Base-by-base conservation (phyloP, 2,797 vertebrate species). In the Siniperca undulata region DNA sequence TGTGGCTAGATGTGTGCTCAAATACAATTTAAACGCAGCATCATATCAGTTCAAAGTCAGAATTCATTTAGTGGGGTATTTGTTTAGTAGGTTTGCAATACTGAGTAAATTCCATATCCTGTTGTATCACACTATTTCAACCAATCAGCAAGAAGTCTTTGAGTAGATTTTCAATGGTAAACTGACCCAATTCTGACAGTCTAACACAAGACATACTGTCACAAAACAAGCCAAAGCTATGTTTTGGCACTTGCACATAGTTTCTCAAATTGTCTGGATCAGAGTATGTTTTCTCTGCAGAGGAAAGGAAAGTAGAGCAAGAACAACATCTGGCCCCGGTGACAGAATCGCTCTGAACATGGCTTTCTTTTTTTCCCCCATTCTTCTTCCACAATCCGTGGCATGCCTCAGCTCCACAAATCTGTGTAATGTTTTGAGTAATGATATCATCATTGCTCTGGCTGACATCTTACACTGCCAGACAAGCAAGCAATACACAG, bases 151-250 rank as follows among this genome's bases (percentile, higher is more conserved):
- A 70, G 73, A 78, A 70, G 52, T 40, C 80, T 89, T 81, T 87
- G 74, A 81, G 64, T 56, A 13, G 62, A 80, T 86, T 84, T 89
- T 89, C 72, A 81, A 83, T 78, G 62, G 78, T 74, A 87, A 91
- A 91, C 82, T 91, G 91, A 92, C 93, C 91, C 89, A 92, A 71
- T 94, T 94, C 91, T 91, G 86, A 90, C 89, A 93, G 82, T 88
- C 70, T 81, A 82, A 85, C 81, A 84, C 68, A 55, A 83, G 73
- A 87, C 84, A 84, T 36, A 83, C 74, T 83, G 87, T 89, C 86
- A 90, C 70, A 84, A 80, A 88, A 87, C 86, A 88, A 91, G 84
- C 77, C 83, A 80, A 80, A 88, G 84, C 82, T 64, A 36, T 82
- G 80, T 87, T 89, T 91, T 92, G 86, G 86, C 85, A 87, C 79